A percentile compares a stretch with the other conserved stretches of the same genome.
Conservation (phyloP, 2,888 invertebrate species). For the Meta bourneti region DNA sequence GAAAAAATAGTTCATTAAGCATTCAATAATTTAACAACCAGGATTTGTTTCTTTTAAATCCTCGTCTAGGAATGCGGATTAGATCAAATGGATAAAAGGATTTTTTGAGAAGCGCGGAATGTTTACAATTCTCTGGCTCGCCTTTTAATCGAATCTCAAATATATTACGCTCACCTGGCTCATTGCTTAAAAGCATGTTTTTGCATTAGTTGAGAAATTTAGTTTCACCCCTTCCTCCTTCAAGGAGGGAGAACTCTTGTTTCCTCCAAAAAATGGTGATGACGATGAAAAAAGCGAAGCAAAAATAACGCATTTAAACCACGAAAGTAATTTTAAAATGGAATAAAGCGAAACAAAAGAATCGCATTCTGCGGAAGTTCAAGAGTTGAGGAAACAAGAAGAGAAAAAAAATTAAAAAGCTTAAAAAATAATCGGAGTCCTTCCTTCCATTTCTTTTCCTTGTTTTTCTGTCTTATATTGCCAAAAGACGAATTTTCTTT, state of each 20-base stretch:
- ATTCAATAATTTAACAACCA: too few species aligned
- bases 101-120: too few species aligned
- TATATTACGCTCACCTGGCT: constrained; percentile 6
- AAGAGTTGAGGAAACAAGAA: constrained; percentile 42
- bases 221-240: neutral
- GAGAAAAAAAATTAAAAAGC: constrained; percentile 33
- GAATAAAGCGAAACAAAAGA: constrained; percentile 64
- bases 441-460: constrained; percentile 36
- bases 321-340: constrained; percentile 70
- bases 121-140: neutral
- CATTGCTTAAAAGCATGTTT: constrained; percentile 33
- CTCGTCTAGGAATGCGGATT: too few species aligned
- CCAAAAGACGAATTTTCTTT: constrained; percentile 47
- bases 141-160: constrained; percentile 31
- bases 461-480: constrained; percentile 43
- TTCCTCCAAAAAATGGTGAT: constrained; percentile 44
- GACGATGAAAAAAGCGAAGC: constrained; percentile 51
- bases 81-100: too few species aligned
- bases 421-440: neutral
- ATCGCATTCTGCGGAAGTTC: constrained; percentile 57
- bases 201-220: constrained; percentile 31
- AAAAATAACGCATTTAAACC: constrained; percentile 60
- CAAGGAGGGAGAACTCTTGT: constrained; percentile 3
- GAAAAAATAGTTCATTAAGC: too few species aligned
- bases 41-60: too few species aligned